These are phyloP conservation scores for Synanthedon myopaeformis DNA, from an alignment of 2,888 invertebrate genomes.

Conservation along the genomic window DNA sequence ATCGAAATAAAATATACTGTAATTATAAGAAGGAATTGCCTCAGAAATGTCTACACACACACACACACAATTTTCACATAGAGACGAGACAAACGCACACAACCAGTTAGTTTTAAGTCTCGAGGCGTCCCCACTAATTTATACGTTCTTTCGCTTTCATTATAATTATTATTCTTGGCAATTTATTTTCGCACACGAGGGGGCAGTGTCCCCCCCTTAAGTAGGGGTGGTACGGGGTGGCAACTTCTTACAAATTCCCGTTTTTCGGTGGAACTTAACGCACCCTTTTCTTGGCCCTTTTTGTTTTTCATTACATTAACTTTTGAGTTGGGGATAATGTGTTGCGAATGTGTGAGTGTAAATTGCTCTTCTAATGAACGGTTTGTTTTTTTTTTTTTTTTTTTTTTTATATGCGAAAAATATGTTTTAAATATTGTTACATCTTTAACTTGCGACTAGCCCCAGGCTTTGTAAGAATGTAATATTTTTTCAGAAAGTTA, in stretches of 20 bases:
- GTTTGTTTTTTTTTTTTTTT: conserved; percentile 13
- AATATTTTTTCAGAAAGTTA: too few species aligned
- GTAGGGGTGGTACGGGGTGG: conserved; percentile 28
- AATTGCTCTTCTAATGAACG: conserved; percentile 40
- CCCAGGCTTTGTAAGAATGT: too few species aligned
- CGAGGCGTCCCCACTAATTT: conserved; percentile 68
- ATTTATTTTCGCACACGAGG: conserved; percentile 71
- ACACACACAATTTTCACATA: conserved; percentile 23
- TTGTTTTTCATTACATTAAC: conserved; percentile 72
- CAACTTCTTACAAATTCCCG: conserved; percentile 69
- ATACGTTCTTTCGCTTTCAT: conserved; percentile 71
- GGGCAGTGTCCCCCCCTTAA: conserved; percentile 42
- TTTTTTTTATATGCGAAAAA: too few species aligned
- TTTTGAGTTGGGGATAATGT: conserved; percentile 65
- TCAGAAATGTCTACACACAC: conserved; percentile 2
- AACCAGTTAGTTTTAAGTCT: conserved; percentile 35
- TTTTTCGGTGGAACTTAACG: conserved; percentile 69
- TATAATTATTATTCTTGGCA: conserved; percentile 72
- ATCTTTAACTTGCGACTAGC: neutral
- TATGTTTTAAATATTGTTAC: neutral
- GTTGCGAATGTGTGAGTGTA: conserved; percentile 54
- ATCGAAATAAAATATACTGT: neutral
- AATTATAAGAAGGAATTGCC: neutral
- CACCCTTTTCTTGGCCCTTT: conserved; percentile 71
- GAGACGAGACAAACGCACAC: conserved; percentile 15